Evolutionary conservation across 92 coral and sea anemone genomes (phyloP).

Genomic region (Phenganax stokvisi): DNA sequence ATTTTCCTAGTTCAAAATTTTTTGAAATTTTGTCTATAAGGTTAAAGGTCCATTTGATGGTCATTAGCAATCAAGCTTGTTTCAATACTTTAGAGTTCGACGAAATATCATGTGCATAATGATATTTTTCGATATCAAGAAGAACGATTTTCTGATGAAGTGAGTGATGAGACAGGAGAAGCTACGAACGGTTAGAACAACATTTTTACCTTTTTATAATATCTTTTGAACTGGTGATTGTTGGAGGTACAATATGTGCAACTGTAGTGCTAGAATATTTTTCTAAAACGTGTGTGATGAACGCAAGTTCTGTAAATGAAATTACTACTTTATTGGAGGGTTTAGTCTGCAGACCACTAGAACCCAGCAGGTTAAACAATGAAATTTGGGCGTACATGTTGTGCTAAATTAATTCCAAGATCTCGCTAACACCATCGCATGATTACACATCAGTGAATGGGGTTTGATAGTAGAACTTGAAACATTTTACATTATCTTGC

Average conservation of each 20-base stretch:
- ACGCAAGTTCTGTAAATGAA: not conserved
- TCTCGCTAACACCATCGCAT: slow-evolving; percentile 98
- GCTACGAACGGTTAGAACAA: slow-evolving; percentile 76
- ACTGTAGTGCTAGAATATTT: no score
- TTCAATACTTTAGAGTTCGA: slow-evolving; percentile 58
- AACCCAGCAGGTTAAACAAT: slow-evolving; percentile 64
- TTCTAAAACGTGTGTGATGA: no score
- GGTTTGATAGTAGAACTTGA: slow-evolving; percentile 99
- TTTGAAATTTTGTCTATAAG: no score
- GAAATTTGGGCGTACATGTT: slow-evolving; percentile 79
- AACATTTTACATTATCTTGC: slow-evolving; percentile 33
- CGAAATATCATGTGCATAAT: slow-evolving; percentile 90
- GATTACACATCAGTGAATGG: slow-evolving; percentile 71
- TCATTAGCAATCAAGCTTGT: not conserved
- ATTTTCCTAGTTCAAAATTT: no score
- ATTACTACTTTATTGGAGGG: not conserved
- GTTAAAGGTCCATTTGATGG: no score
- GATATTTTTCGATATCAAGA: slow-evolving; percentile 98
- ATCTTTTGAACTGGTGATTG: no score
- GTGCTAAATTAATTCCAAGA: slow-evolving; percentile 87
- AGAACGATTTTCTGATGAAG: slow-evolving; percentile 90
- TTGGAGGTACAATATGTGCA: no score
- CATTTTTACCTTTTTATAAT: no score
- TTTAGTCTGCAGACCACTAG: slow-evolving; percentile 40
- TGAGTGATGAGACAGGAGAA: slow-evolving; percentile 95